phyloP scores from a whole-genome alignment of 2,797 vertebrate species.

The Dipus sagitta region DNA sequence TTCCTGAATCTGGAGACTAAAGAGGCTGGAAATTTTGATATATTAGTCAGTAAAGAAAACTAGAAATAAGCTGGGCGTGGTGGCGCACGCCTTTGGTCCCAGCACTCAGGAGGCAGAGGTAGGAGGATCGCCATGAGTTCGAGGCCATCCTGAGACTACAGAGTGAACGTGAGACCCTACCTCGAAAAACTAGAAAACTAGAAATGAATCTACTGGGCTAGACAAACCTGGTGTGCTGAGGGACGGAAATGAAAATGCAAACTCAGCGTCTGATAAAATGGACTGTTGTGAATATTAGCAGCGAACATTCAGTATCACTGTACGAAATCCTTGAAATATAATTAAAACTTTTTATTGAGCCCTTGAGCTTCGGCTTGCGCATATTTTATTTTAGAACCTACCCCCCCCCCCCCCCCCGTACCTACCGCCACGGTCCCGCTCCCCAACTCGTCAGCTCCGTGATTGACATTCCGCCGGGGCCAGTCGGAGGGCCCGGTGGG shows the following conservation, averaged over 20 bases:
- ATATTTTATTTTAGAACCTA: too few species aligned
- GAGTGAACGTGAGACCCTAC: too few species aligned
- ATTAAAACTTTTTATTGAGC: constrained; percentile 84
- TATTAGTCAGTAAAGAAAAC: constrained; percentile 9
- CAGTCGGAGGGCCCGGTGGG: constrained; percentile 55
- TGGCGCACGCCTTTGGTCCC: too few species aligned
- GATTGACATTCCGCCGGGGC: background rate
- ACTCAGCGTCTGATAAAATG: constrained; percentile 35
- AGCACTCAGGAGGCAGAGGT: too few species aligned
- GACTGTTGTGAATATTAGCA: constrained; percentile 66
- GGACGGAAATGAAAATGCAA: background rate
- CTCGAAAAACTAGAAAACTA: too few species aligned
- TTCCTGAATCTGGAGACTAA: background rate
- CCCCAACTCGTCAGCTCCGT: fast-evolving
- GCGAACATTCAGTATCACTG: constrained; percentile 75
- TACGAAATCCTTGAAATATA: constrained; percentile 73
- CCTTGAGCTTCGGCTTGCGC: background rate
- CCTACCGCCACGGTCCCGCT: background rate
- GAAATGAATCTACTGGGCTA: background rate
- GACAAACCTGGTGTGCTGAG: background rate
- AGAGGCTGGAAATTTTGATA: background rate
- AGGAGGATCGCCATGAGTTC: too few species aligned
- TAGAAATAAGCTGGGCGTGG: background rate
- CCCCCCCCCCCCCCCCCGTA: too few species aligned
- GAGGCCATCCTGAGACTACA: too few species aligned